These are phyloP conservation scores for Ochotona princeps DNA, from an alignment of 2,113 vertebrate species.

Conservation along the genomic window DNA sequence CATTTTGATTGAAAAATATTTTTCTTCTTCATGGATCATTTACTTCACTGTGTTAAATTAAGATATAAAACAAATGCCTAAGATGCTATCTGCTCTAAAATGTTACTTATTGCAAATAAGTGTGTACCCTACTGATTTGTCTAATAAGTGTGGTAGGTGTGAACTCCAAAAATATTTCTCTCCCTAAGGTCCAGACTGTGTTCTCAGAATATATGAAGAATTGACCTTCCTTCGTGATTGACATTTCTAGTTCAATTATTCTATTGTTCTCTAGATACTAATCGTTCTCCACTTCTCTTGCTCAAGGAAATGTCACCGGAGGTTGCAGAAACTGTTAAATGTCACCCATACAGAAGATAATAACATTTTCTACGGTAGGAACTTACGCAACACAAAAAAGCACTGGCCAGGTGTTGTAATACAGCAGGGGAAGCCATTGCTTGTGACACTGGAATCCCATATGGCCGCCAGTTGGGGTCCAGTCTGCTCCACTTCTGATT, in stretches of 20 bases:
- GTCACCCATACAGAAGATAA: not conserved
- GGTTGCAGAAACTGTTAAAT: not conserved
- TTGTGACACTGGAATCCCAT: too few species aligned
- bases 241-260: conserved; percentile 13
- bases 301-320: conserved; percentile 41
- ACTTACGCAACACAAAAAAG: not conserved
- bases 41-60: not conserved
- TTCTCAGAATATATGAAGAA: not conserved
- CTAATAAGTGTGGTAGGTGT: not conserved
- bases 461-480: too few species aligned
- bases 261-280: not conserved
- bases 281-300: not conserved
- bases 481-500: too few species aligned
- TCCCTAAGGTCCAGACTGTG: not conserved
- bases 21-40: conserved; percentile 19
- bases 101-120: not conserved
- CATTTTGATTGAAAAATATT: not conserved
- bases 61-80: not conserved
- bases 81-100: not conserved
- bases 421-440: too few species aligned
- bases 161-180: not conserved
- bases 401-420: too few species aligned
- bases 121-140: not conserved
- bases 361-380: not conserved
- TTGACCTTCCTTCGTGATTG: not conserved